Conservation (phyloP, 2,113 vertebrate genomes). For the Halcyon senegalensis region DNA sequence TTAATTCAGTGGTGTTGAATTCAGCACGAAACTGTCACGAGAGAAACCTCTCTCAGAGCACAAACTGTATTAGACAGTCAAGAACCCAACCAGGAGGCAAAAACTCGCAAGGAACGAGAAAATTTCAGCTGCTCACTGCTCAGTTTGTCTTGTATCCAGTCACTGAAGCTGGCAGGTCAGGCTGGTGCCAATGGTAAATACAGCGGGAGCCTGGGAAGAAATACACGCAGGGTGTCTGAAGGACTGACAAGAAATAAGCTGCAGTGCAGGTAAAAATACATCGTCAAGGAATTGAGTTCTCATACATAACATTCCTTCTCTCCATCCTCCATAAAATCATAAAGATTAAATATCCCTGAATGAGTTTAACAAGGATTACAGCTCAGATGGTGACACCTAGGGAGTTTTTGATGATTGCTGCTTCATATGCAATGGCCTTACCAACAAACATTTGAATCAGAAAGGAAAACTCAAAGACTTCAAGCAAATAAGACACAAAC, state of each 20-base stretch:
- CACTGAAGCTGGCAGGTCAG: fast-evolving
- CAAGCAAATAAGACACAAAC: neutral
- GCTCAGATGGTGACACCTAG: fast-evolving
- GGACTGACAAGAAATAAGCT: no score
- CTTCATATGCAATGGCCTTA: neutral
- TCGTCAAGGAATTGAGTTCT: neutral
- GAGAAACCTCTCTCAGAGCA: neutral
- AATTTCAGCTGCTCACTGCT: neutral
- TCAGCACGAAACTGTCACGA: fast-evolving
- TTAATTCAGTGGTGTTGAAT: neutral
- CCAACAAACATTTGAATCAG: neutral
- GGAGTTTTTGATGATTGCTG: neutral
- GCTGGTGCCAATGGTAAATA: neutral
- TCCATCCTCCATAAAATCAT: neutral
- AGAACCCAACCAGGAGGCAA: fast-evolving
- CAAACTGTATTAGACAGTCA: neutral
- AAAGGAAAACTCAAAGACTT: neutral
- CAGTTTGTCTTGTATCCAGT: neutral
- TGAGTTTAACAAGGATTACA: neutral
- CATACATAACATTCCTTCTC: fast-evolving
- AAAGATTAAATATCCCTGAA: neutral
- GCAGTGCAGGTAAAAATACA: neutral
- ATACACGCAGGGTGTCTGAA: fast-evolving
- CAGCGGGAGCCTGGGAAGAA: neutral
- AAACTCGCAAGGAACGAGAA: neutral